Evolutionary conservation across 2,888 invertebrate genomes (phyloP), one percentile per base, ranked within the genome.

Genomic region (Eupelmus urozonus): DNA sequence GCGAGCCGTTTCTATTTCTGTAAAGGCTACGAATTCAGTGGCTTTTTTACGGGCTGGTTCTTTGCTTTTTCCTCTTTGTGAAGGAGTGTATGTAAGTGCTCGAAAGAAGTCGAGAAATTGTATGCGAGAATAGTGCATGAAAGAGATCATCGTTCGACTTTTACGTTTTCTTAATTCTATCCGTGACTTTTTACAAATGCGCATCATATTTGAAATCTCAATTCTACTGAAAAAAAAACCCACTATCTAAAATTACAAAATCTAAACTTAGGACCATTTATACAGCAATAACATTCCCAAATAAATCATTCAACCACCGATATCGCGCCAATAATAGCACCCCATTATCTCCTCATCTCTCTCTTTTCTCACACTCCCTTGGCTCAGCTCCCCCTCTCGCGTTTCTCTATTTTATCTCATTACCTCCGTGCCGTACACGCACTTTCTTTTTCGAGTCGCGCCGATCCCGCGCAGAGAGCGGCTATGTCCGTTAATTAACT

Each of bases 401-500:
- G 3, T 27, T 25, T 45, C 27, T 45, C 13, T 45, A 25, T n/a
- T n/a, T n/a, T 63, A 11, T 45, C 45, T 45, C 27, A 20, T 40
- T 34, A 7, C n/a, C 53, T 34, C 53, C 20, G 11, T 27, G 18
- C 13, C 45, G 25, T 25, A 16, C 11, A 13, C 42, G 49, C 57
- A 49, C 59, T 51, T 45, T 45, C 29, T 74, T 57, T 59, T 59
- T 59, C 18, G 1, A 53, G 18, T 20, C 18, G 45, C 23, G 59
- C 42, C 53, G 25, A 62, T 62, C 27, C 42, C 45, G 42, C 65
- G 23, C n/a, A n/a, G n/a, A n/a, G n/a, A n/a, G n/a, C n/a, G n/a
- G n/a, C n/a, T n/a, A n/a, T 42, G 66, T 67, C 74, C 80, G 82
- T 83, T 84, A 82, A 82, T 84, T 83, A 83, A 82, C 82, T 82